These are phyloP conservation scores for Acanthosepion pharaonis DNA, from an alignment of 2,888 invertebrate species.

Conservation along the genomic window DNA sequence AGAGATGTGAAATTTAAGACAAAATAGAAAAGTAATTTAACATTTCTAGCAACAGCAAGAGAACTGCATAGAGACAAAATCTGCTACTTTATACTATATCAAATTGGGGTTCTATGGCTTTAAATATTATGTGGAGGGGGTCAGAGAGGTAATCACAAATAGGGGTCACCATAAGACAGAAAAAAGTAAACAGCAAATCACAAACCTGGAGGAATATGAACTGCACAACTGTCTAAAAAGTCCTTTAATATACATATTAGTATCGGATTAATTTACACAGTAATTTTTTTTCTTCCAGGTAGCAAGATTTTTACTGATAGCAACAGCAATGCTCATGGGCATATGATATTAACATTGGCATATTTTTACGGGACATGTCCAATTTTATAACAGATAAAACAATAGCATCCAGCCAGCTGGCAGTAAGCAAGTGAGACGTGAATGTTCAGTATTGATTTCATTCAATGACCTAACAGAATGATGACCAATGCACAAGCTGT, in stretches of 20 bases:
- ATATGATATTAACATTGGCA: background rate
- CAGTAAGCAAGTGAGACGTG: background rate
- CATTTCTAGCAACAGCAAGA: background rate
- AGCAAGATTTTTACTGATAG: background rate
- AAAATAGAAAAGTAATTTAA: background rate
- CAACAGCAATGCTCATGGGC: background rate
- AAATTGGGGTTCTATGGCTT: too few relatives aligned
- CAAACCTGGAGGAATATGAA: background rate
- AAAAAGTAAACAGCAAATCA: background rate
- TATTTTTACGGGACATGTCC: background rate
- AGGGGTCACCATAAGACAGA: too few relatives aligned
- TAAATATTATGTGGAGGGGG: too few relatives aligned
- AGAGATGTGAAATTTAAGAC: too few relatives aligned
- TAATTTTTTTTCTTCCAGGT: background rate
- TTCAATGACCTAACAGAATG: background rate
- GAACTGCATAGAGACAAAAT: too few relatives aligned
- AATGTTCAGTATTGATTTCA: background rate
- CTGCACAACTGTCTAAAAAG: background rate
- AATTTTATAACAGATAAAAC: background rate
- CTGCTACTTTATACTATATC: too few relatives aligned
- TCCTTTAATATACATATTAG: background rate
- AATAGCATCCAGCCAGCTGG: background rate
- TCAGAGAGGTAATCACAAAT: too few relatives aligned
- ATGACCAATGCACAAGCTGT: background rate
- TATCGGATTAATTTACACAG: background rate